These are phyloP conservation scores for Anableps anableps DNA, from an alignment of 2,797 vertebrate species.

Conservation along the genomic window DNA sequence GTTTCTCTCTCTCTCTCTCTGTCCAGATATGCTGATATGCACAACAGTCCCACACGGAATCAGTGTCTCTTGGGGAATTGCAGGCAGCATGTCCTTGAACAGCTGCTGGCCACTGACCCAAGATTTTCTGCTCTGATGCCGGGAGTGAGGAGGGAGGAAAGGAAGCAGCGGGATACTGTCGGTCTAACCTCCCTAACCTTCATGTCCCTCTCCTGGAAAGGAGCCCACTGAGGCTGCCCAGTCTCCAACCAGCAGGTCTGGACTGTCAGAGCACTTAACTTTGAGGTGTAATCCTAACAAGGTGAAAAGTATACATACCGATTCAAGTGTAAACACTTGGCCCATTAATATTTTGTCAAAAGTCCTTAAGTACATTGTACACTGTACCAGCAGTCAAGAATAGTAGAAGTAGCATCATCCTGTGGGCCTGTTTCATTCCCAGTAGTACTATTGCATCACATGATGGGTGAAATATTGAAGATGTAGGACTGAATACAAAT, in stretches of 20 bases:
- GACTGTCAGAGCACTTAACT: slow-evolving; percentile 28
- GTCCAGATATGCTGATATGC: slow-evolving; percentile 28
- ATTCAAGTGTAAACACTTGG: neutral
- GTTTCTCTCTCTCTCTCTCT: neutral
- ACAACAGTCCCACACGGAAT: slow-evolving; percentile 12
- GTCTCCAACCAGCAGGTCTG: slow-evolving; percentile 25
- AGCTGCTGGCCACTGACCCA: slow-evolving; percentile 54
- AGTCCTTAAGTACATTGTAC: neutral
- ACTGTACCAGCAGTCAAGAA: neutral
- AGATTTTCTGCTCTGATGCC: slow-evolving; percentile 47
- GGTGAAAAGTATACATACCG: neutral
- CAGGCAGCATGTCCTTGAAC: slow-evolving; percentile 61
- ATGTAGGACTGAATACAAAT: neutral
- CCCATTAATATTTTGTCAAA: neutral
- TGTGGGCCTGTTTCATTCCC: no score
- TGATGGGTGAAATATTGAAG: neutral
- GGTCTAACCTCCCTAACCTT: slow-evolving; percentile 24
- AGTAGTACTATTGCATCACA: neutral
- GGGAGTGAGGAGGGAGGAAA: slow-evolving; percentile 24
- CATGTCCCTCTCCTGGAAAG: slow-evolving; percentile 35
- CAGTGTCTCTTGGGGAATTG: slow-evolving; percentile 43
- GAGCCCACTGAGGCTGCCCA: slow-evolving; percentile 21
- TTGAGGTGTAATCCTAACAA: slow-evolving; percentile 28
- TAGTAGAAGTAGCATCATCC: no score
- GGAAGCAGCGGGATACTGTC: slow-evolving; percentile 25